Base-by-base conservation (phyloP, 1,140 invertebrate species). In the Macrocentrus cingulum region DNA sequence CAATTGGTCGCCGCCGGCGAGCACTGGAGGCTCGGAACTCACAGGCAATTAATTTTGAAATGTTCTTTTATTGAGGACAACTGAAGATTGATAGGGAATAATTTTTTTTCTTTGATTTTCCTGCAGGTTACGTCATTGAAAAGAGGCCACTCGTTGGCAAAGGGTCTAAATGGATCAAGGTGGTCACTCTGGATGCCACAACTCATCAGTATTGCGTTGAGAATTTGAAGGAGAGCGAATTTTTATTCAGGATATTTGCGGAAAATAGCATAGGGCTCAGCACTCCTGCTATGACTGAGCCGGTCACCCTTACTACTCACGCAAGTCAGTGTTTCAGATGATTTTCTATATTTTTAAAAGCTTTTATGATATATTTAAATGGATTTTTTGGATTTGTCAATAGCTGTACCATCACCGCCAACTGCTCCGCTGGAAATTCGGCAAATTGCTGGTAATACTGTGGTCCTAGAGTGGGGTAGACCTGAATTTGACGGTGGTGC, bases 401-500 rank as follows among this genome's bases (percentile, higher is more conserved):
- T 66, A 95, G 92, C 87, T 62, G 89, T 92, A 56, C 94, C 94
- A 61, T 92, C 91, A 20, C 88, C 92, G 51, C 94, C 94, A 22
- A 95, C 92, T 5, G 91, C 88, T 15, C 94, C 94, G 23, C 78
- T 95, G 49, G 94, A 95, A 77, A 89, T 92, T 37, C 83, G 91
- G 52, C 88, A 87, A 23, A 85, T 91, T 4, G 90, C 92, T 64
- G 85, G 87, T 61, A 89, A 94, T 80, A 86, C 92, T 52, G 85
- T 92, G 69, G 82, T 93, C 70, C 87, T 98, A 66, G 94, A 92
- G 79, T 97, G 94, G 94, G 92, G 94, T 52, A 87, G 89, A 57
- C 95, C 95, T 5, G 94, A 97, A 80, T 89, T 86, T 65, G 95
- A 98, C 78, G 95, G 95, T 41, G 95, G 94, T 42, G 88, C 94